Conservation (phyloP, 2,113 vertebrate species). For the Brachyistius frenatus region DNA sequence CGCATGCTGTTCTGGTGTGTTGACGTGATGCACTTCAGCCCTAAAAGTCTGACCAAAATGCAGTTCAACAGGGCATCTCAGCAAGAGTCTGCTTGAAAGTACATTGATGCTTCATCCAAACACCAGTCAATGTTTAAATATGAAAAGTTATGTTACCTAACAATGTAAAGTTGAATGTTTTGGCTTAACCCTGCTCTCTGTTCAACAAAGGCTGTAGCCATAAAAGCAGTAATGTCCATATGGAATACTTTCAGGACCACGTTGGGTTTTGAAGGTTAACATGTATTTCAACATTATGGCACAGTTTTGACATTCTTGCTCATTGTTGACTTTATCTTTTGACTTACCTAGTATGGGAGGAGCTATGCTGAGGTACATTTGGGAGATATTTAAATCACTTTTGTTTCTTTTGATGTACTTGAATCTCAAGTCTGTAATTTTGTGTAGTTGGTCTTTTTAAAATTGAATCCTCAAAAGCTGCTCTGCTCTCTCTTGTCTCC, state of each 20-base stretch:
- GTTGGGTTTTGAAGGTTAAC: not conserved
- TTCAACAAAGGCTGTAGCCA: not conserved
- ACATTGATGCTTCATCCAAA: not conserved
- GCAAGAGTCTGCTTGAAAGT: not conserved
- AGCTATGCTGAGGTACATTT: not conserved
- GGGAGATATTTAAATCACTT: conserved; percentile 45
- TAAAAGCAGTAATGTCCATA: not conserved
- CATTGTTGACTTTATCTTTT: conserved; percentile 16
- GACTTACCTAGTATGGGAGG: not conserved
- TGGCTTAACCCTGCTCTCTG: not conserved
- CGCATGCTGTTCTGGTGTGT: not conserved
- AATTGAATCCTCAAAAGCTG: conserved; percentile 52
- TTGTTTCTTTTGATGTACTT: conserved; percentile 3
- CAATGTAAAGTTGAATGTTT: not conserved
- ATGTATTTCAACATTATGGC: not conserved
- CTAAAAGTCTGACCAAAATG: not conserved
- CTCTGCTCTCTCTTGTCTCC: conserved; percentile 35
- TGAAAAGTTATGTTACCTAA: not conserved
- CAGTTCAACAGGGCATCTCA: not conserved
- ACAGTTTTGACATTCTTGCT: not conserved
- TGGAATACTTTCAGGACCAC: not conserved
- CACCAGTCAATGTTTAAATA: not conserved
- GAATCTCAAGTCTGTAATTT: conserved; percentile 25
- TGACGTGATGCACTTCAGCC: not conserved
- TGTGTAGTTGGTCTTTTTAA: conserved; percentile 45